Evolutionary conservation across 2,888 invertebrate species (phyloP), one percentile per base, ranked within the genome.

Genomic region (Agrilus mali): DNA sequence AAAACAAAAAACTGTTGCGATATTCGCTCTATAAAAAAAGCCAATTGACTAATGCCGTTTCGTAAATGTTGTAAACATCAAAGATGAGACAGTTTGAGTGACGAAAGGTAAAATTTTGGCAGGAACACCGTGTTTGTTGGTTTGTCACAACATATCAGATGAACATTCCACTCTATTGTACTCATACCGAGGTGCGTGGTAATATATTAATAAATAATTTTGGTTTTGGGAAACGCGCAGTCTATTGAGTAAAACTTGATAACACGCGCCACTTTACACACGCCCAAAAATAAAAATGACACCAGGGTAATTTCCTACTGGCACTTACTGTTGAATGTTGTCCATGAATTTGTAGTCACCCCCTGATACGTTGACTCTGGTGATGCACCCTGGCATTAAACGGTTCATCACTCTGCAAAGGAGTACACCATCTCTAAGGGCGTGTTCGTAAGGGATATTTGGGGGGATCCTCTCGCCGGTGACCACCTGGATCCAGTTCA

Each of bases 301-400:
- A 10, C 10, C 27, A 27, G 10, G 2, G 4, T 27, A 8, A 27
- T 27, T 27, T 10, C 27, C 27, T 27, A 4, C 6, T 20, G 7
- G 32, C 45, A 78, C 83, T 75, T 64, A 95, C 85, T 86, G 86
- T 67, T 78, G 86, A 47, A 94, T 83, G 63, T 95, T 95, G 62
- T 95, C 94, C 93, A 95, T 94, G 75, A 88, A 83, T 63, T 93
- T 94, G 73, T 95, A 95, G 59, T 93, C 92, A 4, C 90, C 89
- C 3, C 90, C 89, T 1, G 79, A 77, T 20, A 79, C 73, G 67
- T 92, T 90, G 60, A 94, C 80, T 65, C 85, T 89, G 50, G 79
- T 73, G 57, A 93, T 80, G 58, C 82, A 76, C 41, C 92, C 93
- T 0, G 93, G 92, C 57, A 80, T 74, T 13, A 95, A 73, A 53